These are phyloP conservation scores for Eudasyphora cyanicolor DNA, from an alignment of 2,888 invertebrate genomes.

Conservation along the genomic window DNA sequence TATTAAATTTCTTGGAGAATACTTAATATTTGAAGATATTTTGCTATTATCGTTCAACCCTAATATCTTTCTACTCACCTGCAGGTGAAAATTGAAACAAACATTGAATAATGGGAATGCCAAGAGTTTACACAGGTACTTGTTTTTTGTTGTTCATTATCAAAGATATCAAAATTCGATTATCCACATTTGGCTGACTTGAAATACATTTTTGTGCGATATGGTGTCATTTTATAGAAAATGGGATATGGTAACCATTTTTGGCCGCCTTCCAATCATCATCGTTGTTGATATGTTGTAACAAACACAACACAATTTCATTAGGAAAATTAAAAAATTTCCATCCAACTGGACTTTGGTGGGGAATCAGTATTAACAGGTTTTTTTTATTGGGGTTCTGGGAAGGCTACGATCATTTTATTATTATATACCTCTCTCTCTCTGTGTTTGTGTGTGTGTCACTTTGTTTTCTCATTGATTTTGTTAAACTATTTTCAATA, in stretches of 20 bases:
- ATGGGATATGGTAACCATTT: background rate
- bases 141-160: background rate
- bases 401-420: no score
- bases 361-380: background rate
- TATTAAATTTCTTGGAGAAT: no score
- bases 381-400: background rate
- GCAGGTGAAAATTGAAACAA: background rate
- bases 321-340: background rate
- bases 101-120: background rate
- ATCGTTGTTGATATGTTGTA: background rate
- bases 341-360: background rate
- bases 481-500: background rate
- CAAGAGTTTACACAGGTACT: background rate
- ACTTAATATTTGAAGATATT: no score
- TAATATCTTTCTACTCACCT: background rate
- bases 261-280: background rate
- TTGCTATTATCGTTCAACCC: no score
- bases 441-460: background rate
- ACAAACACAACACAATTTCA: background rate
- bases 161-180: background rate
- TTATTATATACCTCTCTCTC: background rate
- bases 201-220: background rate
- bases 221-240: background rate
- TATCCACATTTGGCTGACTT: background rate
- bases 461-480: background rate